Evolutionary conservation across 1,140 invertebrate genomes (phyloP), one percentile per base, ranked within the genome.

Genomic region (Marisa cornuarietis): DNA sequence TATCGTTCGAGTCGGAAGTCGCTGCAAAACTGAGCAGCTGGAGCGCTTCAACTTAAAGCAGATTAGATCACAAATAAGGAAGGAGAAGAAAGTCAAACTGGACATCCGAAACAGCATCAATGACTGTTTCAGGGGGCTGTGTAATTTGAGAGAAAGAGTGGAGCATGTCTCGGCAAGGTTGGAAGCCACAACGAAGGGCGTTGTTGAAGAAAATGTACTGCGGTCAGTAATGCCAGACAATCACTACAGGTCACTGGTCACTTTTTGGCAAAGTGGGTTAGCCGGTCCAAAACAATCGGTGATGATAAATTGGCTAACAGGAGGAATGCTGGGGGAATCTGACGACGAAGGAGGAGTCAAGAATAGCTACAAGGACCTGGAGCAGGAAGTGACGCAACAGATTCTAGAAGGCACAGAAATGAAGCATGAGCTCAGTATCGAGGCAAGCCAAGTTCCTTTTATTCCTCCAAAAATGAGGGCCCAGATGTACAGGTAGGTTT

Each of bases 1-100:
- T 1, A 81, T 83, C 71, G 91, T 95, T 14, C 92, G 96, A 42
- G 92, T 97, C 81, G 96, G 96, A 1, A 93, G 93, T 26, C 93
- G 95, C 88, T 94, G 94, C 3, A 93, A 93, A 85, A 94, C 72
- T 75, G 82, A 85, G 49, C 51, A 24, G 0, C 58, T 90, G 4
- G 73, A 87, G 81, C 65, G 80, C 18, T 87, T 78, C 63, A 80
- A 81, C 63, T 65, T 87, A 31, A 80, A 79, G 49, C 77, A 79
- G 49, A 69, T 81, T 26, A 82, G 81, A 65, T 42, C 66, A 42
- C 81, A 80, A 42, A 71, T 82, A 51, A 80, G 76, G 58, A 72
- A 52, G 42, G 77, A 71, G 42, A 76, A 68, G 93, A 95, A 88
- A 94, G 94, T 3, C 93, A 93, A 86, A 94, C 76, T 80, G 51